phyloP scores from a whole-genome alignment of 2,888 invertebrate genomes.

The Sinohyriopsis cumingii region DNA sequence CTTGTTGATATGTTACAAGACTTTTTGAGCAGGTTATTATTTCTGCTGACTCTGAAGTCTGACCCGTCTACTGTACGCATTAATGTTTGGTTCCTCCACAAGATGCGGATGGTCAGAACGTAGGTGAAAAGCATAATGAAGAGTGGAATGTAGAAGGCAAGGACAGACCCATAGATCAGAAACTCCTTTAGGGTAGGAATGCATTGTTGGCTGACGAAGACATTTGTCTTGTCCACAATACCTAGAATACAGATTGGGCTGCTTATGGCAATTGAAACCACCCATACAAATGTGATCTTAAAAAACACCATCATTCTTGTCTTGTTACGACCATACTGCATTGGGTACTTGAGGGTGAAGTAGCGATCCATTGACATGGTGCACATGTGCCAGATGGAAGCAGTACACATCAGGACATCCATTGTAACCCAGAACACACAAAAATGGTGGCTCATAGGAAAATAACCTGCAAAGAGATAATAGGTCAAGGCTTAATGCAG shows the following conservation, averaged over 20 bases:
- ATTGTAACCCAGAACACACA: constrained; percentile 81
- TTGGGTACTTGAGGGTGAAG: constrained; percentile 91
- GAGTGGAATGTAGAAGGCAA: constrained; percentile 96
- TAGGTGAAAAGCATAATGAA: constrained; percentile 95
- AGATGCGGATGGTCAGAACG: constrained; percentile 88
- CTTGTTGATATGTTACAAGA: constrained; percentile 29
- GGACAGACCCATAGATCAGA: constrained; percentile 89
- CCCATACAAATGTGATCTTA: constrained; percentile 95
- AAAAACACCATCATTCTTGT: constrained; percentile 73
- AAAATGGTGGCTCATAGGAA: constrained; percentile 83
- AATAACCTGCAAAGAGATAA: constrained; percentile 80
- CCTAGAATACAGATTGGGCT: constrained; percentile 71
- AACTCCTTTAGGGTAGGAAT: constrained; percentile 61
- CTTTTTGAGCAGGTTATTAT: constrained; percentile 8
- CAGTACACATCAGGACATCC: constrained; percentile 76
- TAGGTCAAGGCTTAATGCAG: not conserved
- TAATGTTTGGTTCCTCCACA: constrained; percentile 81
- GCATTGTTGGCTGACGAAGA: constrained; percentile 60
- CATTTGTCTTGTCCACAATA: constrained; percentile 56
- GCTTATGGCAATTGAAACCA: constrained; percentile 79
- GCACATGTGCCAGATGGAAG: constrained; percentile 77
- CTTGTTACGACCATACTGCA: constrained; percentile 77
- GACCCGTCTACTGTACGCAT: constrained; percentile 56
- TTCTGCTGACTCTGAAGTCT: constrained; percentile 36
- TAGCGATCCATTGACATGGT: constrained; percentile 80